phyloP scores from a whole-genome alignment of 2,797 vertebrate species.

The Pseudocheirus occidentalis region DNA sequence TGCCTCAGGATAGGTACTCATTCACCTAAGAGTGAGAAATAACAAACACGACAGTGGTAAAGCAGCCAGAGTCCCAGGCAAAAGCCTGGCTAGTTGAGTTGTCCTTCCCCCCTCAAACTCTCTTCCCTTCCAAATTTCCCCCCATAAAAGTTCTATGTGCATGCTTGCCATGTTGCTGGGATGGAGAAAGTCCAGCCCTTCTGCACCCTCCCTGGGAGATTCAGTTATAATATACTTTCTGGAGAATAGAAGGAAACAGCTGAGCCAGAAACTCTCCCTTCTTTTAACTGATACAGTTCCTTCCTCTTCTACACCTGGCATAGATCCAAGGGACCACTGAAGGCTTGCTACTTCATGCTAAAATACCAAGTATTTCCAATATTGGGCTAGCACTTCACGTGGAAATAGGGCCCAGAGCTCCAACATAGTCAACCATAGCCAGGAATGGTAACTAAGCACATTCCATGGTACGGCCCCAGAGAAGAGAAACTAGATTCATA shows the following conservation, averaged over 20 bases:
- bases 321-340: background rate
- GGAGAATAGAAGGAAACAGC: background rate
- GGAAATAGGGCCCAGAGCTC: background rate
- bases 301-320: background rate
- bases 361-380: background rate
- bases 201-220: background rate
- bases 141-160: background rate
- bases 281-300: background rate
- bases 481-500: background rate
- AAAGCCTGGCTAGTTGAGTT: background rate
- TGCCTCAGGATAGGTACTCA: background rate
- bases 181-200: background rate
- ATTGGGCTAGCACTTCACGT: background rate
- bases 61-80: background rate
- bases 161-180: background rate
- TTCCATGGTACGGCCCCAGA: background rate
- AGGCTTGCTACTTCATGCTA: background rate
- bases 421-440: background rate
- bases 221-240: background rate
- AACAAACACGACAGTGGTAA: background rate
- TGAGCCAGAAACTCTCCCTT: background rate
- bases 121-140: background rate
- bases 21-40: background rate
- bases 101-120: background rate
- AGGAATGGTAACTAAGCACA: background rate